A percentile compares a stretch with the other conserved stretches of the same genome.
Conservation (phyloP, 2,797 vertebrate species). For the Nannoperca obscura region DNA sequence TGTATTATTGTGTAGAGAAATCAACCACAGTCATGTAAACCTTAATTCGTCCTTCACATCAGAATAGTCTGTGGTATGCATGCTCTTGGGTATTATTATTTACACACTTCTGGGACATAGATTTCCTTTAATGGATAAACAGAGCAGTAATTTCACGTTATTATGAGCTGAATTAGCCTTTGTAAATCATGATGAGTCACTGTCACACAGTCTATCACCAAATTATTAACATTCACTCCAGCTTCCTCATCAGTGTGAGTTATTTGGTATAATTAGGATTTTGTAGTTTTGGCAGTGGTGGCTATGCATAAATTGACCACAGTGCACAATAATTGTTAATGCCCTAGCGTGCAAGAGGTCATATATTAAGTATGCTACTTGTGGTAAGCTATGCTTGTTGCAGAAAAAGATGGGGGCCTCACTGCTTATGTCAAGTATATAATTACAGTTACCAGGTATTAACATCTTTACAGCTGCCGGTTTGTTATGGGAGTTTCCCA, state of each 20-base stretch:
- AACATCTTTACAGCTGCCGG: conserved; percentile 31
- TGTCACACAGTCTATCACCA: conserved; percentile 30
- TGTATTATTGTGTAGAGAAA: conserved; percentile 23
- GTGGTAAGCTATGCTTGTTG: conserved; percentile 22
- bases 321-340: conserved; percentile 58
- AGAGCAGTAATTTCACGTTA: conserved; percentile 25
- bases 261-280: conserved; percentile 61
- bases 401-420: conserved; percentile 23
- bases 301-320: conserved; percentile 67
- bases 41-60: conserved; percentile 51
- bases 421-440: conserved; percentile 32
- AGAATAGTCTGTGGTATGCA: conserved; percentile 9
- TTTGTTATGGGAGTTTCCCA: conserved; percentile 4
- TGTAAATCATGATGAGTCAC: conserved; percentile 39
- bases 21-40: conserved; percentile 30
- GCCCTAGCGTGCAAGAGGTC: conserved; percentile 38
- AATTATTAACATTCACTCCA: conserved; percentile 60
- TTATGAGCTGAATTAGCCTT: conserved; percentile 45
- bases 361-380: conserved; percentile 47
- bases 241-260: conserved; percentile 61
- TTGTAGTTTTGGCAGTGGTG: conserved; percentile 67
- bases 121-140: conserved; percentile 45
- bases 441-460: conserved; percentile 52
- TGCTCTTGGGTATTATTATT: conserved; percentile 47
- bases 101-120: conserved; percentile 41